These are phyloP conservation scores for Drosophila nr. perissopoda DNA, from an alignment of 2,888 invertebrate species.

Conservation along the genomic window DNA sequence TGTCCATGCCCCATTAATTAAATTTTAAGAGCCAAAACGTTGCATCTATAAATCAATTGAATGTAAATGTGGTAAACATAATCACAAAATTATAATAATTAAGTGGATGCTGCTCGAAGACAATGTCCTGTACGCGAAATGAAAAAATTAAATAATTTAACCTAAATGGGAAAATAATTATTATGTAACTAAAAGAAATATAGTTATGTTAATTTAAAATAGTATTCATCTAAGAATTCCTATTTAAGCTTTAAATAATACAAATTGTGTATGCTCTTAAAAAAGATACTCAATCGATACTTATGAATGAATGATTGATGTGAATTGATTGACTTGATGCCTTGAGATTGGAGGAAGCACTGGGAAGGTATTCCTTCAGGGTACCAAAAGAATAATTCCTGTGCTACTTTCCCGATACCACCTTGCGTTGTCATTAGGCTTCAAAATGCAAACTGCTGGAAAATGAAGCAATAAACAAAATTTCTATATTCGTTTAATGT, in stretches of 20 bases:
- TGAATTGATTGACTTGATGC: background rate
- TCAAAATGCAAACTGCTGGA: constrained; percentile 15
- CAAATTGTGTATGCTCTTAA: background rate
- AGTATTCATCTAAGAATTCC: background rate
- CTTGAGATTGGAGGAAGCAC: background rate
- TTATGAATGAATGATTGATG: background rate
- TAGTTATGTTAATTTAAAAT: background rate
- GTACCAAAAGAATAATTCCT: background rate
- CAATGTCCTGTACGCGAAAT: background rate
- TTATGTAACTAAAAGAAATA: background rate
- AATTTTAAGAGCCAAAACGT: constrained; percentile 43
- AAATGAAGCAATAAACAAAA: constrained; percentile 25
- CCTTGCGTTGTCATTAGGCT: background rate
- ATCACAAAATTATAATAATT: background rate
- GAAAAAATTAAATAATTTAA: background rate
- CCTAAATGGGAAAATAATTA: background rate
- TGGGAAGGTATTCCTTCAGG: background rate
- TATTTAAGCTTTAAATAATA: background rate
- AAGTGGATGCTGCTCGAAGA: background rate
- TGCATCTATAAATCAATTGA: constrained; percentile 60
- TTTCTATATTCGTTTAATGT: background rate
- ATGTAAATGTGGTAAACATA: constrained; percentile 60
- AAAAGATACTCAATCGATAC: background rate
- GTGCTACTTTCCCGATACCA: background rate
- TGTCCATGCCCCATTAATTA: constrained; percentile 68